Base-by-base conservation (phyloP, 2,797 vertebrate genomes). In the Neosalanx taihuensis region DNA sequence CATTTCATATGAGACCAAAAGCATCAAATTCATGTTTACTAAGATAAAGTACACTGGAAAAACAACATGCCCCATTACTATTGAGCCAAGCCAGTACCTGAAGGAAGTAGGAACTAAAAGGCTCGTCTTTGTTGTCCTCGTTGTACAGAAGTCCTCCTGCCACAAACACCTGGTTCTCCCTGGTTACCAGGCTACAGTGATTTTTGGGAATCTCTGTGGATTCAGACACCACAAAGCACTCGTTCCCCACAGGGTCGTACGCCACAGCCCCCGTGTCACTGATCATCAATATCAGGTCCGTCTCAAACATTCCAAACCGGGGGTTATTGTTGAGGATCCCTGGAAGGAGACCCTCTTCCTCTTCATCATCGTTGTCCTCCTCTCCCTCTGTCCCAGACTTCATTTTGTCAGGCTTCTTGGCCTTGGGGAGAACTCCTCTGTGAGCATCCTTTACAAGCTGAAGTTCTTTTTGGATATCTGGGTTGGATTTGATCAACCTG, bases 231-330 rank as follows among this genome's bases (percentile, higher is more conserved):
- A 95, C 92, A 75, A 94, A 99, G 81, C 98, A 99, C 69, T 97
- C 96, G 0, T 99, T 99, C 82, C 90, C 93, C 0, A 79, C 88
- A 0, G 96, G 95, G 2, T 99, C 97, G 0, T 99, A 99, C 23
- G 95, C 98, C 81, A 98, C 93, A 0, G 95, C 93, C 3, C 97
- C 98, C 0, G 89, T 92, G 83, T 94, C 88, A 0, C 92, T 98
- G 82, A 99, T 91, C 96, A 99, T 95, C 72, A 99, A 92, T 73
- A 99, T 94, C n/a, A 99, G 91, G 78, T 98, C 94, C 64, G 93
- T 93, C 37, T 96, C 92, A 87, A 98, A 99, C 98, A 99, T 99
- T 74, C 97, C 98, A 51, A 99, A 99, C 60, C 98, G 94, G 81
- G 95, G 93, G 0, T 97, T 98, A 83, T 99, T 93, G 1, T 99